Percentiles rank a stretch among this genome's conserved stretches.
These are phyloP conservation scores for Cercopithecus hamlyni DNA, from an alignment of 2,797 vertebrate species.

Conservation along the genomic window DNA sequence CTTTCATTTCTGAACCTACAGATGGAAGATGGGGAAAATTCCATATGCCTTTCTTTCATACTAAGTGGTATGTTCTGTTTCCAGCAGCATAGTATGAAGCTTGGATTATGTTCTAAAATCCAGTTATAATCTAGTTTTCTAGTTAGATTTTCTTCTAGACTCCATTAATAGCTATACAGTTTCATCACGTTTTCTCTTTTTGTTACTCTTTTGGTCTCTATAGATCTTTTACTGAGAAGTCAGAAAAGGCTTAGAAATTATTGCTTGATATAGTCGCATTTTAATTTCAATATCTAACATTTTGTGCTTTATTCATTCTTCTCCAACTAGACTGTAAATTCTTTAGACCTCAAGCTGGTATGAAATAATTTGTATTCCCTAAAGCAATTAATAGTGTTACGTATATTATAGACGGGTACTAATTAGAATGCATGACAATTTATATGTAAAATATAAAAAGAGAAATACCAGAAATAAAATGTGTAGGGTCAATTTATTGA, in stretches of 20 bases:
- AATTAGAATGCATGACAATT: background rate
- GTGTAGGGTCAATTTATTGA: background rate
- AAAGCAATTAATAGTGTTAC: background rate
- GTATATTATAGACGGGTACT: background rate
- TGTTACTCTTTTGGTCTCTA: background rate
- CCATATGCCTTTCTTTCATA: background rate
- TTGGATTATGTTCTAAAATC: background rate
- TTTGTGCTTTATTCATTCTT: constrained; percentile 17
- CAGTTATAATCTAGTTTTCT: background rate
- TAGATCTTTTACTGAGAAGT: background rate
- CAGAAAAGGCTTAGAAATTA: background rate
- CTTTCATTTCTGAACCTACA: background rate
- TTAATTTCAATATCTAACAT: constrained; percentile 13
- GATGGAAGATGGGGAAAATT: background rate
- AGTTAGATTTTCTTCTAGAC: background rate
- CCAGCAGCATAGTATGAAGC: background rate
- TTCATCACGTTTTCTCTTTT: background rate
- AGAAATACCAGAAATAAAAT: constrained; percentile 26
- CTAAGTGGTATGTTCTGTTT: background rate
- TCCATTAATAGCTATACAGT: background rate
- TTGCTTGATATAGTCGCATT: background rate
- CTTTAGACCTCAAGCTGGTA: background rate
- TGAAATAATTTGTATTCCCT: background rate
- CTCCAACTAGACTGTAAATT: background rate
- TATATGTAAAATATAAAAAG: background rate